Evolutionary conservation across 2,113 vertebrate genomes (phyloP).

Genomic region (Tricholaema leucomelas): DNA sequence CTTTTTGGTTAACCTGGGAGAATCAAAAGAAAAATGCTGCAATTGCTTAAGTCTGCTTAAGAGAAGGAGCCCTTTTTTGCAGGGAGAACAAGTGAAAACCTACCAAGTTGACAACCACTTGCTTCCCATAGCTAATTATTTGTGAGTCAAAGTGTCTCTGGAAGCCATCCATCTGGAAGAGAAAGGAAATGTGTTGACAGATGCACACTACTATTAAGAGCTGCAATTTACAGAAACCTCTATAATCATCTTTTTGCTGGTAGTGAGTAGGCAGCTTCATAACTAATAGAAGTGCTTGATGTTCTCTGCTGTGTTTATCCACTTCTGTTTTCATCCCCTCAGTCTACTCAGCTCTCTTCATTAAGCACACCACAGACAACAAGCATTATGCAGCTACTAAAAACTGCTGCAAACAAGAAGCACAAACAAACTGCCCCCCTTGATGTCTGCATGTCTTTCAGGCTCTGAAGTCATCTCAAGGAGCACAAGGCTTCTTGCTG

Average conservation of each 20-base stretch:
- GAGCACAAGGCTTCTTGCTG: not conserved
- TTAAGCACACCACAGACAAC: not conserved
- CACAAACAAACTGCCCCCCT: not conserved
- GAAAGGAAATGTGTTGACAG: not conserved
- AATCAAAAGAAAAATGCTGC: not conserved
- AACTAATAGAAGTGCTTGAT: not conserved
- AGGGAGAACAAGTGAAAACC: constrained; percentile 23
- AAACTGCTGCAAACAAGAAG: not conserved
- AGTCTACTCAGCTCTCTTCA: not conserved
- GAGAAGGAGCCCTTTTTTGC: not conserved
- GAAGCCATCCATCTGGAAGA: constrained; percentile 90
- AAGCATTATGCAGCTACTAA: not conserved
- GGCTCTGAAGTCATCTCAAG: not conserved
- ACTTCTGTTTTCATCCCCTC: not conserved
- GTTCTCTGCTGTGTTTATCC: not conserved
- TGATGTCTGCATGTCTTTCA: not conserved
- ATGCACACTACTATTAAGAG: not conserved
- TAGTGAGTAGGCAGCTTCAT: not conserved
- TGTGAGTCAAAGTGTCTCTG: constrained; percentile 97
- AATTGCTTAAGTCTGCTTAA: not conserved
- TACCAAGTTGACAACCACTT: constrained; percentile 94
- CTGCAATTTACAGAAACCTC: not conserved
- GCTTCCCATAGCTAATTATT: constrained; percentile 93
- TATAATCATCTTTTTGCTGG: not conserved
- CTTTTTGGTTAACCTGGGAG: constrained; percentile 92